Base-by-base conservation (phyloP, 2,113 vertebrate genomes). In the Ophiodon elongatus region DNA sequence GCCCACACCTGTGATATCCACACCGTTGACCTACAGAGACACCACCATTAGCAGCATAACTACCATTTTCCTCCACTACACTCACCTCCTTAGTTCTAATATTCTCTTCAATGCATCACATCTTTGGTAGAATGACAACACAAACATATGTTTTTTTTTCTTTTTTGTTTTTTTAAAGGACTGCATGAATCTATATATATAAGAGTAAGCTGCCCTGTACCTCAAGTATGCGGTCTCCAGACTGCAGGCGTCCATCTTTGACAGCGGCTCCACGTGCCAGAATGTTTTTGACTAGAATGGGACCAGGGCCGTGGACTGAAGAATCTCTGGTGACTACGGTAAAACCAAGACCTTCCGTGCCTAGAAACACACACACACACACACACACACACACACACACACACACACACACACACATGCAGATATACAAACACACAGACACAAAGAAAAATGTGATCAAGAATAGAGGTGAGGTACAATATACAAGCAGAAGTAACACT, bases 281-380 rank as follows among this genome's bases (percentile, higher is more conserved):
- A 93, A 99, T 99, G 89, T 99, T 99, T 92, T 99, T 99, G 73
- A 99, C 97, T 31, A 99, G 96, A 91, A 99, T 99, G 0, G 98
- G 98, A 39, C 98, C 97, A 0, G 96, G 97, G 15, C 97, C 97
- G 0, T 98, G 97, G 6, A 98, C 93, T 35, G 98, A 97, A 62
- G 98, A 98, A 76, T 99, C 98, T 94, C 98, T 97, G 78, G 98
- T 99, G 78, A 99, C 98, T 4, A 99, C 98, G 1, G 98, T 99
- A 88, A 99, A 99, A 47, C 98, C 98, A 79, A 99, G 96, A 63
- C 98, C 98, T 89, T 99, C 98, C 5, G 96, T 92, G 88, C 98
- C 98, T 99, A 66, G 2, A 83, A 37, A 76, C 15, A 78, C 43
- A 85, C 0, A n/a, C 17, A 78, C 4, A 63, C 2, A 82, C 0